Evolutionary conservation across 2,113 vertebrate genomes (phyloP), one percentile per base, ranked within the genome.

Genomic region (Sinosuthora webbiana): DNA sequence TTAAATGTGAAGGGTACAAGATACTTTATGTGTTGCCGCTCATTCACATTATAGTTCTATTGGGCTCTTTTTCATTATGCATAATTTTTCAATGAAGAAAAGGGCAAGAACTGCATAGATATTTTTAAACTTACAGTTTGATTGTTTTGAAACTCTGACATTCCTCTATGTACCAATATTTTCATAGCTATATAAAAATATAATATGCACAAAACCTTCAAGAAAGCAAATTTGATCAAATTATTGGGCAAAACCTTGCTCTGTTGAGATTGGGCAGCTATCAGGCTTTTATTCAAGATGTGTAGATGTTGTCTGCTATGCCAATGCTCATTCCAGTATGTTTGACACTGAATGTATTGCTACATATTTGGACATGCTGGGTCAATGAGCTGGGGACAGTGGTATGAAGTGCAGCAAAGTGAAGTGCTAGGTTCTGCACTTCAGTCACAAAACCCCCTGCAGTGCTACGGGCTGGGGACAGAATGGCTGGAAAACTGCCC

Each of bases 131-230:
- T 68, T 71, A 62, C 3, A 25, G 12, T 56, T 87, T 76, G 33
- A 67, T 87, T 82, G 44, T 83, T 75, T 80, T 90, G 45, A 83
- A 85, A 91, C 28, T 78, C 35, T 83, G 65, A 19, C 27, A 55
- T 47, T 93, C 42, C 27, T 22, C 74, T 80, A 14, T 11, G 24
- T 13, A 90, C 24, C 8, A 69, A 8, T 53, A 80, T 65, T 86
- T 76, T 77, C 16, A 77, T 0, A 89, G 28, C 15, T 53, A 41
- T 44, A 65, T 45, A 73, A 89, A 87, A 93, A 71, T 11, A 62
- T 41, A 41, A n/a, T 56, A 24, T 71, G 30, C 52, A 82, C 19
- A 85, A 93, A 73, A 67, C 6, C 31, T 68, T 64, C 31, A 73
- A 73, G 63, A 76, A 94, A 53, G 33, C 24, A 79, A 78, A 64